Base-by-base conservation (phyloP, 2,888 invertebrate species). In the Tigriopus californicus region DNA sequence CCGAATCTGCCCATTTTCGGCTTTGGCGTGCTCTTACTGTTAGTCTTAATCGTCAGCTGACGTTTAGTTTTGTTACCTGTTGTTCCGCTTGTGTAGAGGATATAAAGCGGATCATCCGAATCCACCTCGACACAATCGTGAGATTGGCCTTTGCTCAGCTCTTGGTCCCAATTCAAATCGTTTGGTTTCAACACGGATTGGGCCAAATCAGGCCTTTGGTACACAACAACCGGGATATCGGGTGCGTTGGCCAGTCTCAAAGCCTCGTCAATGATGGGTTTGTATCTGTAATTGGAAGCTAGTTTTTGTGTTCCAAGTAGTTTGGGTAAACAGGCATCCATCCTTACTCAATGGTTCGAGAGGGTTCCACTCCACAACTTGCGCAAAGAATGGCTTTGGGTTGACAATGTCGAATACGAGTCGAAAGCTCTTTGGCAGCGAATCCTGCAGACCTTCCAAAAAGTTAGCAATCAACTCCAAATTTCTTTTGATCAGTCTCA, bases 301-400 rank as follows among this genome's bases (percentile, higher is more conserved):
- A 33, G 33, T 33, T 33, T 33, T 33, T 33, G 33, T 33, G 33
- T 22, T 46, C 33, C 24, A 40, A 4, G 20, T 11, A 3, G 22
- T 13, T 44, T 44, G 3, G 44, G 33, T 1, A 62, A 18, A 11
- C 61, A 58, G 11, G 61, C 62, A 20, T 41, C 13, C 11, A 15
- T 20, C 11, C 53, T 64, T 70, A 85, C 79, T 78, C 79, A 60
- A 92, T 80, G 60, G 86, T 77, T 74, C 82, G 84, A 63, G 80
- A 81, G 0, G 90, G 91, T 70, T 94, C 92, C 12, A 92, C 77
- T 1, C 92, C 92, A 68, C 85, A 89, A 70, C 87, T 91, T 0
- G 90, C 88, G 1, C 87, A 84, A 41, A 94, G 82, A 33, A 94
- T 80, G 4, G 91, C 79, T 66, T 85, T 87, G 0, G 94, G 91